Percentiles rank a stretch among this genome's conserved stretches.
These are phyloP conservation scores for Syrista parreyssii DNA, from an alignment of 2,888 invertebrate species.

Conservation along the genomic window DNA sequence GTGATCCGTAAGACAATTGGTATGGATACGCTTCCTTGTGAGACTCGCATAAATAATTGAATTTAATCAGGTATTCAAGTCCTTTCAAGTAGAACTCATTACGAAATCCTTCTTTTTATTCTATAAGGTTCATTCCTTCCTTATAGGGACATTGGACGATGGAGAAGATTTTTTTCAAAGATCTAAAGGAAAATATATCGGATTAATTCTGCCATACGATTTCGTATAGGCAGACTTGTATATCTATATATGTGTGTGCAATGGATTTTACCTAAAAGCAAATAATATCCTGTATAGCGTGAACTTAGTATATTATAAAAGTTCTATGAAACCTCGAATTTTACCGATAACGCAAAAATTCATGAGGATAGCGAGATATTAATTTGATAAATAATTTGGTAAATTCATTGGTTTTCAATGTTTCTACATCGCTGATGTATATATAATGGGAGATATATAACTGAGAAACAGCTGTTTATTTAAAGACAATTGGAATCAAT, in stretches of 20 bases:
- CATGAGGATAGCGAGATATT: not conserved
- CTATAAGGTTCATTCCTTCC: not conserved
- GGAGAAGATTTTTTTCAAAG: not conserved
- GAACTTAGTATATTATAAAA: not conserved
- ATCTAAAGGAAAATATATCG: not conserved
- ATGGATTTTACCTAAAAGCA: not conserved
- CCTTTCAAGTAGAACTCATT: not conserved
- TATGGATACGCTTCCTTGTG: not conserved
- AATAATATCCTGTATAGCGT: not conserved
- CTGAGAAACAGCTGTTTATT: not conserved
- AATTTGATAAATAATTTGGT: not conserved
- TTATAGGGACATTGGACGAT: not conserved
- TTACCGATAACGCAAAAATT: not conserved
- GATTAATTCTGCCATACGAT: not conserved
- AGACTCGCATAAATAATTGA: not conserved
- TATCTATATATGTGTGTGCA: too few relatives aligned
- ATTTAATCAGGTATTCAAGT: not conserved
- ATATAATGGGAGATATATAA: not conserved
- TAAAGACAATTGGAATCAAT: not conserved
- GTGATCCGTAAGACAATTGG: not conserved
- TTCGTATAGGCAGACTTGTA: too few relatives aligned
- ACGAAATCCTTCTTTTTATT: not conserved
- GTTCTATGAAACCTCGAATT: not conserved
- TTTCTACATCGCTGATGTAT: not conserved
- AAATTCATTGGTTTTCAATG: not conserved